Percentiles rank a stretch among this genome's conserved stretches.
These are phyloP conservation scores for Protobothrops flavoviridis DNA, from an alignment of 2,113 vertebrate species.

Conservation along the genomic window DNA sequence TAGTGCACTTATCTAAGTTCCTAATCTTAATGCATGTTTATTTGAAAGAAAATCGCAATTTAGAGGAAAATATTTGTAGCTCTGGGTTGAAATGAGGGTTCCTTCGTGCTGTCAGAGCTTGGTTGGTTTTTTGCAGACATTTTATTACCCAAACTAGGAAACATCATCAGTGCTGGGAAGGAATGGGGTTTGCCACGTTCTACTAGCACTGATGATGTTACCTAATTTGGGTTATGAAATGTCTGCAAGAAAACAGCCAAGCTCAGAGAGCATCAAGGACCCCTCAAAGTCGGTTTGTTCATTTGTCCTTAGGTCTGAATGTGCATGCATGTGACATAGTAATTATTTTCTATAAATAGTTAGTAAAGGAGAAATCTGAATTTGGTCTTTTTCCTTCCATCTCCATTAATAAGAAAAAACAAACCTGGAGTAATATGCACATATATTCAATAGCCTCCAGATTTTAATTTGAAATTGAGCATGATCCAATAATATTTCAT, in stretches of 20 bases:
- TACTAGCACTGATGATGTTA: not conserved
- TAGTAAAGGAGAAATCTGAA: not conserved
- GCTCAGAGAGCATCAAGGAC: not conserved
- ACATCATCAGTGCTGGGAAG: no score
- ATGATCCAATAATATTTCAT: not conserved
- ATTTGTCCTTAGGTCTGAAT: not conserved
- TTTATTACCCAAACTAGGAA: no score
- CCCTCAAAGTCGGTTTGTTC: not conserved
- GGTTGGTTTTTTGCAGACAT: no score
- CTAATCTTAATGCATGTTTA: not conserved
- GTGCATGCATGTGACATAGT: not conserved
- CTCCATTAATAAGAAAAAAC: not conserved
- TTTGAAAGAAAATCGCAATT: not conserved
- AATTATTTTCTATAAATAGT: not conserved
- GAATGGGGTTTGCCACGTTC: not conserved
- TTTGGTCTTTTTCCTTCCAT: not conserved
- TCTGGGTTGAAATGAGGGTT: no score
- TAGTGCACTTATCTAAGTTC: not conserved
- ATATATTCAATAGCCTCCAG: not conserved
- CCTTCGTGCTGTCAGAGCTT: no score
- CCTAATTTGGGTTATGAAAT: not conserved
- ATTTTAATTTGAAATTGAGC: not conserved
- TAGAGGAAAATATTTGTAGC: not conserved
- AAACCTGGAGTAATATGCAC: not conserved
- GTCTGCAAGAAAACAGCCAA: not conserved